Conservation (phyloP, 2,797 vertebrate genomes). For the Alosa sapidissima region DNA sequence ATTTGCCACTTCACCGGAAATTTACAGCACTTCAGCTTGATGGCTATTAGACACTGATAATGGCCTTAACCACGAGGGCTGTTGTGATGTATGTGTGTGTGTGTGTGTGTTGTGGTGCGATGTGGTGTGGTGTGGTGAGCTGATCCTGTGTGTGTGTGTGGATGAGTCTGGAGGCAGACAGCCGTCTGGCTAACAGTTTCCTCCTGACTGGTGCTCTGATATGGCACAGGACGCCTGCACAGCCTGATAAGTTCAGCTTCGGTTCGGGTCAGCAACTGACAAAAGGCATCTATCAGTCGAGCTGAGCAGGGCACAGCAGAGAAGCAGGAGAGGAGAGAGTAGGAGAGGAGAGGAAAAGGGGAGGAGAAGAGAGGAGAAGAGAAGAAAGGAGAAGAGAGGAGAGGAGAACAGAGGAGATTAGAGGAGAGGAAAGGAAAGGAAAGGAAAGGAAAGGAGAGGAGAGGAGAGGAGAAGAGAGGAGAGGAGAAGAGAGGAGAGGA, state of each 20-base stretch:
- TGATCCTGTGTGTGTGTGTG: conserved; percentile 24
- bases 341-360: too few species aligned
- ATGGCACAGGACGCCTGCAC: conserved; percentile 68
- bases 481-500: neutral
- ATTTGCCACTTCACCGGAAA: neutral
- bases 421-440: too few species aligned
- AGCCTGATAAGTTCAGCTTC: conserved; percentile 70
- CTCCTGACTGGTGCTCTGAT: conserved; percentile 62
- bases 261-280: conserved; percentile 63
- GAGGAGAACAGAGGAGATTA: too few species aligned
- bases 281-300: conserved; percentile 53
- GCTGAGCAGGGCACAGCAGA: conserved; percentile 47
- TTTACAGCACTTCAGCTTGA: neutral
- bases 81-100: neutral
- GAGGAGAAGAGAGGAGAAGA: too few species aligned
- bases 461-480: too few species aligned
- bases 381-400: too few species aligned
- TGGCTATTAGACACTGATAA: conserved; percentile 4
- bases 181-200: conserved; percentile 65
- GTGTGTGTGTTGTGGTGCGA: neutral
- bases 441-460: too few species aligned
- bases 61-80: neutral
- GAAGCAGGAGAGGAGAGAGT: conserved; percentile 23
- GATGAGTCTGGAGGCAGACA: conserved; percentile 27
- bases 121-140: neutral